phyloP scores from a whole-genome alignment of 1,140 invertebrate species.

The Subanguina moxae region DNA sequence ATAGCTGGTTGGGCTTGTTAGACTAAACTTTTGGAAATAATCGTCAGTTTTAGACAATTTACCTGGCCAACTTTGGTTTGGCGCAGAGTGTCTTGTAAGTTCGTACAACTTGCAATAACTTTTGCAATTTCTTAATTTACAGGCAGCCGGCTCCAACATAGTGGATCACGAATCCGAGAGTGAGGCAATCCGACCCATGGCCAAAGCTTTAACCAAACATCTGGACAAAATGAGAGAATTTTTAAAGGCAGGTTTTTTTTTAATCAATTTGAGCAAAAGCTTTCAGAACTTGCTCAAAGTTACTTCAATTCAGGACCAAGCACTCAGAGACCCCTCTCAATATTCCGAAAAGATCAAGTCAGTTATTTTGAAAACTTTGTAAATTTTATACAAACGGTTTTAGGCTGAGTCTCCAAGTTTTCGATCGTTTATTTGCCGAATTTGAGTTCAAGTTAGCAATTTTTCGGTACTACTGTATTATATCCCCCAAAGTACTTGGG shows the following conservation, averaged over 20 bases:
- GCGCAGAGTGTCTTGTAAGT: constrained; percentile 73
- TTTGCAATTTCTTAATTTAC: background rate
- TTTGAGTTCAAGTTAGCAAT: constrained; percentile 76
- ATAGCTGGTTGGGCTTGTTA: constrained; percentile 60
- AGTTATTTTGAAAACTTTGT: background rate
- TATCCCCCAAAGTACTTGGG: too few species aligned
- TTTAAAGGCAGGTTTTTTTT: constrained; percentile 68
- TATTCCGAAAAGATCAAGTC: constrained; percentile 65
- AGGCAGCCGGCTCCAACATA: constrained; percentile 76
- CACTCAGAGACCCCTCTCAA: constrained; percentile 50
- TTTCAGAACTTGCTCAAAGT: background rate
- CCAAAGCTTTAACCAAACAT: constrained; percentile 87
- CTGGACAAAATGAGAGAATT: constrained; percentile 84
- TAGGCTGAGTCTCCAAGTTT: constrained; percentile 74
- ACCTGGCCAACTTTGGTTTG: constrained; percentile 96
- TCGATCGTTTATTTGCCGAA: constrained; percentile 89
- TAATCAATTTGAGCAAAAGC: constrained; percentile 56
- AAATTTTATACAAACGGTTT: background rate
- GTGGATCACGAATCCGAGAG: constrained; percentile 91
- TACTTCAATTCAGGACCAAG: constrained; percentile 37
- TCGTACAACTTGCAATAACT: background rate
- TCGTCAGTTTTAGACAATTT: constrained; percentile 76
- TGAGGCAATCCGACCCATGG: constrained; percentile 88
- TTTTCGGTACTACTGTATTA: too few species aligned
- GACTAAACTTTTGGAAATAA: too few species aligned